A percentile compares a stretch with the other conserved stretches of the same genome.
These are phyloP conservation scores for Plectropomus leopardus DNA, from an alignment of 2,113 vertebrate genomes.

Conservation along the genomic window DNA sequence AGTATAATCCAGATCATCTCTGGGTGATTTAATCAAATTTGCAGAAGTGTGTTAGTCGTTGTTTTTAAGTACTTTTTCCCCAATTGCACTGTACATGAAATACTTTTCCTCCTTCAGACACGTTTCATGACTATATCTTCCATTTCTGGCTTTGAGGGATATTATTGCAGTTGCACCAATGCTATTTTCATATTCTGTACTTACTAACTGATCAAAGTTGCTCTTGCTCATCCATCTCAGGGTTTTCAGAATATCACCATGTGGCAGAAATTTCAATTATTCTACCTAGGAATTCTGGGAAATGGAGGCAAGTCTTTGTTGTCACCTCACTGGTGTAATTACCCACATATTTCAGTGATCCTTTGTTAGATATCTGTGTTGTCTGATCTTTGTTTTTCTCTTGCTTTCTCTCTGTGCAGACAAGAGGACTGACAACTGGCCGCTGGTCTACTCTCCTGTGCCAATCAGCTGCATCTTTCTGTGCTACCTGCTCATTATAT, in stretches of 20 bases:
- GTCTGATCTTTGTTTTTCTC: background rate
- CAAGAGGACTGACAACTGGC: slow-evolving; percentile 80
- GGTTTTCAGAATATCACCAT: slow-evolving; percentile 46
- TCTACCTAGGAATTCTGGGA: slow-evolving; percentile 78
- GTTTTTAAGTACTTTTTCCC: background rate
- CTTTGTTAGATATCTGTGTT: too few species aligned
- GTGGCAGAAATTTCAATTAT: slow-evolving; percentile 77
- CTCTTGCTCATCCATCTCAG: slow-evolving; percentile 45
- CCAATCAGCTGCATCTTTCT: slow-evolving; percentile 73
- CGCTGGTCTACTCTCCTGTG: slow-evolving; percentile 74
- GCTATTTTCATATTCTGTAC: background rate
- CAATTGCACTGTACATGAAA: background rate
- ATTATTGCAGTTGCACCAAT: too few species aligned
- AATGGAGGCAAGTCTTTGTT: slow-evolving; percentile 76
- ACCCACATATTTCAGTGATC: background rate
- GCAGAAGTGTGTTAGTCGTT: slow-evolving; percentile 11
- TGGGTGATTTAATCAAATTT: slow-evolving; percentile 58
- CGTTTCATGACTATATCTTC: background rate
- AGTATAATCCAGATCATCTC: slow-evolving; percentile 71
- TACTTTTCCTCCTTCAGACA: background rate
- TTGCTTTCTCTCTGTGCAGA: slow-evolving; percentile 64
- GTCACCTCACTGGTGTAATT: background rate
- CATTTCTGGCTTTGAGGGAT: background rate
- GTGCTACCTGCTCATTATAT: slow-evolving; percentile 74
- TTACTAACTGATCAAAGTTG: background rate